Evolutionary conservation across 2,888 invertebrate species (phyloP), one percentile per base, ranked within the genome.

Genomic region (Eucera pruinosa): DNA sequence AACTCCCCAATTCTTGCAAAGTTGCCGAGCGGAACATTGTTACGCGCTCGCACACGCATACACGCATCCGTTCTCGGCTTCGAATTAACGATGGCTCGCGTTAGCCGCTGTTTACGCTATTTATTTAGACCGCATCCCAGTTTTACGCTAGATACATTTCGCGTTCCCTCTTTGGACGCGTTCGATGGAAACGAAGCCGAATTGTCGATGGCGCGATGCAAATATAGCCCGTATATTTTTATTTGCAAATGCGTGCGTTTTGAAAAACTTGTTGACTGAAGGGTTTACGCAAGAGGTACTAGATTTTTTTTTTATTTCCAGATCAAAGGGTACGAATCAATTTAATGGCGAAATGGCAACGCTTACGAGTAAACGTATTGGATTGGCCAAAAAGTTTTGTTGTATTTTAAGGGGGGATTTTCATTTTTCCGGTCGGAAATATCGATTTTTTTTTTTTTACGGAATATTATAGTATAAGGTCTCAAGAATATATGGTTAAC

Each of bases 51-150:
- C 57, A 43, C 43, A 43, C 27, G 43, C 48, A 57, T 30, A 45
- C 20, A 25, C 39, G 20, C 43, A 64, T 64, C 57, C 69, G 62
- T 58, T 74, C 39, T 33, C 43, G n/a, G 27, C 70, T 58, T 64
- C 20, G 57, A 69, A 64, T 62, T 48, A 41, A 45, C 36, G 69
- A 69, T 58, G 43, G 69, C 20, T 25, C 41, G 55, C 20, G 15
- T 20, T 43, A 50, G 41, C 11, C 15, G n/a, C 23, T 74, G 41
- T 69, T 69, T 62, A 57, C 48, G 27, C 36, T 57, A 52, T 57
- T 57, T 62, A 50, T 66, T 66, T 66, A 43, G 50, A 30, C n/a
- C 48, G 57, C 18, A 4, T 43, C 36, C 5, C 23, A 11, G 33
- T 65, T 65, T 65, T 52, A 58, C 20, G 13, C 11, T 18, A 30